These are phyloP conservation scores for Pseudonaja textilis DNA, from an alignment of 2,113 vertebrate genomes.

Conservation along the genomic window DNA sequence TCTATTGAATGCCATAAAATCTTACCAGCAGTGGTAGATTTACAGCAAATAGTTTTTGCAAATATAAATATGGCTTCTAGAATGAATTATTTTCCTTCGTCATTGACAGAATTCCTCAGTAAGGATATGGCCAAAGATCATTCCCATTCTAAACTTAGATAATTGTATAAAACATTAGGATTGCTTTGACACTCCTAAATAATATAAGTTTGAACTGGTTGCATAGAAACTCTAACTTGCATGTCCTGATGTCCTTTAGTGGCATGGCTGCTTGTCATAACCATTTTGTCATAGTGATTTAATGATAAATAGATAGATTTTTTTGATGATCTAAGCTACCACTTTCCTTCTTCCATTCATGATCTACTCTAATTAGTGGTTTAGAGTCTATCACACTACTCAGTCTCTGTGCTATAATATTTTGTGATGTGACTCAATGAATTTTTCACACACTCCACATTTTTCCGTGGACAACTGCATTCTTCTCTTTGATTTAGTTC, in stretches of 20 bases:
- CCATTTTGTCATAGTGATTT: constrained; percentile 52
- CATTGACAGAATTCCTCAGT: not conserved
- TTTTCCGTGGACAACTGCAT: constrained; percentile 40
- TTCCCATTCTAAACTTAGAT: not conserved
- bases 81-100: not conserved
- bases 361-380: constrained; percentile 59
- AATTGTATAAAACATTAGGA: not conserved
- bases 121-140: not conserved
- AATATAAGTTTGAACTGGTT: not conserved
- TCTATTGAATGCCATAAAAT: not conserved
- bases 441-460: constrained; percentile 49
- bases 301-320: too few species aligned
- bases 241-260: not conserved
- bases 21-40: not conserved
- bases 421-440: constrained; percentile 48
- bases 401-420: constrained; percentile 42
- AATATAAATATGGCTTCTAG: not conserved
- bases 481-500: constrained; percentile 25
- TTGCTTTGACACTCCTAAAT: not conserved
- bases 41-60: too few species aligned
- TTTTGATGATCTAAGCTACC: constrained; percentile 59
- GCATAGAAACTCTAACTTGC: not conserved
- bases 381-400: constrained; percentile 46
- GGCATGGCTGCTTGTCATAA: constrained; percentile 28
- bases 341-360: constrained; percentile 58